Evolutionary conservation across 2,113 vertebrate species (phyloP), one percentile per base, ranked within the genome.

Genomic region (Aegithalos caudatus): DNA sequence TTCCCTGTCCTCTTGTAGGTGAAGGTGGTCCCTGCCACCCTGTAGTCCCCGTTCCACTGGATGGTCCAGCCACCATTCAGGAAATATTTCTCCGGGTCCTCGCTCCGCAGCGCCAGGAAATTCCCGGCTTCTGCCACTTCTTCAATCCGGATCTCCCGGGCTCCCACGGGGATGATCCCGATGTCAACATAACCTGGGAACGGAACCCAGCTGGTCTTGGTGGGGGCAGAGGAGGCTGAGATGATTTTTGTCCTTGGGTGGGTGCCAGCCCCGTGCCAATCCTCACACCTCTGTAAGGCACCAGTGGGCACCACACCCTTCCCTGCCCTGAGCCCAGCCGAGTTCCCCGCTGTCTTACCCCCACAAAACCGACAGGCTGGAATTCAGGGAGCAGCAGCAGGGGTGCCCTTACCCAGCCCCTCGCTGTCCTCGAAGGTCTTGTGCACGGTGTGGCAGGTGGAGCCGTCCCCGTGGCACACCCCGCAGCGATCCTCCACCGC

Each of bases 31-130:
- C 99, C 99, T 0, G 99, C 99, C 82, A 98, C 99, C 81, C 98
- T 97, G 97, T 99, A 99, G 62, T 99, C 99, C 15, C 99, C 99
- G 0, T 98, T 98, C 99, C 99, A 99, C 96, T 99, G 99, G 91
- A 99, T 99, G 56, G 98, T 99, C 99, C 99, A 99, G 91, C 98
- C 99, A 0, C 99, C 99, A 0, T 99, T 99, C 92, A 99, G 98
- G 97, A 99, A 99, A 95, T 99, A 99, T 62, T 98, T 98, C 67
- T 98, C 98, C 0, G 99, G 98, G 90, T 98, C 98, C 94, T 98
- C 98, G 2, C 99, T 98, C 48, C 99, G 97, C 47, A 99, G 96
- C 0, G 99, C 99, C 97, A 99, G 97, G 94, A 99, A 99, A 94
- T 99, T 99, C 86, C 98, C 98, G 0, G 99, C 98, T 95, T 99